These are phyloP conservation scores for Micropterix aruncella DNA, from an alignment of 2,888 invertebrate genomes.

Conservation along the genomic window DNA sequence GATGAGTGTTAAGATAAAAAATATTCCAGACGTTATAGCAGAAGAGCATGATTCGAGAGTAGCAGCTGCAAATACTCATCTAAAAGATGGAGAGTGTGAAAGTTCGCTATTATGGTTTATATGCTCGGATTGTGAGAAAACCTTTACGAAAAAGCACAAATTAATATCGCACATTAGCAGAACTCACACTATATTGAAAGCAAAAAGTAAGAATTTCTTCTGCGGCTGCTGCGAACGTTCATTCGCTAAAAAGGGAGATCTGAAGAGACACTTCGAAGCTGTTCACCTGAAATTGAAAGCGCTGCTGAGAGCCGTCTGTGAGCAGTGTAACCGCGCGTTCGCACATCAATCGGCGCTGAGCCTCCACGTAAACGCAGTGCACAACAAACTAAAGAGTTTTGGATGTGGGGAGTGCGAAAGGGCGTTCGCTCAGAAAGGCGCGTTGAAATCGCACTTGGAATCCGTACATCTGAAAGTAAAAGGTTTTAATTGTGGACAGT, in stretches of 20 bases:
- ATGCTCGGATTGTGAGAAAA: background rate
- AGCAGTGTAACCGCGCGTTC: no score
- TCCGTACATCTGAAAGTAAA: background rate
- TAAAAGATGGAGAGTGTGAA: no score
- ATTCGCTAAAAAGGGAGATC: background rate
- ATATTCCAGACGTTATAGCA: no score
- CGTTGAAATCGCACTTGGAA: background rate
- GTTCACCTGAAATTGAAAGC: background rate
- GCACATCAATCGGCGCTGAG: no score
- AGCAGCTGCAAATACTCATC: no score
- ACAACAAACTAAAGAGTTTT: no score
- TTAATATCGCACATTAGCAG: background rate
- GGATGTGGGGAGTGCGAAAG: background rate
- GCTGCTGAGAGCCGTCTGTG: no score
- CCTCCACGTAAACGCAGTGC: no score
- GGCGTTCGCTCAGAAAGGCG: background rate
- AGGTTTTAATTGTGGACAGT: background rate
- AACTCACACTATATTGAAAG: no score
- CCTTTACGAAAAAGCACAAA: background rate
- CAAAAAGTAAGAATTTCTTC: background rate
- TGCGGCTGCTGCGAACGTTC: background rate
- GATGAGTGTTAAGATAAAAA: no score
- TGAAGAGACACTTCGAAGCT: background rate
- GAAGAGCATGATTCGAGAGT: no score
- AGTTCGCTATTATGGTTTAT: no score